phyloP scores from a whole-genome alignment of 2,888 invertebrate species.

The Xestobium rufovillosum region DNA sequence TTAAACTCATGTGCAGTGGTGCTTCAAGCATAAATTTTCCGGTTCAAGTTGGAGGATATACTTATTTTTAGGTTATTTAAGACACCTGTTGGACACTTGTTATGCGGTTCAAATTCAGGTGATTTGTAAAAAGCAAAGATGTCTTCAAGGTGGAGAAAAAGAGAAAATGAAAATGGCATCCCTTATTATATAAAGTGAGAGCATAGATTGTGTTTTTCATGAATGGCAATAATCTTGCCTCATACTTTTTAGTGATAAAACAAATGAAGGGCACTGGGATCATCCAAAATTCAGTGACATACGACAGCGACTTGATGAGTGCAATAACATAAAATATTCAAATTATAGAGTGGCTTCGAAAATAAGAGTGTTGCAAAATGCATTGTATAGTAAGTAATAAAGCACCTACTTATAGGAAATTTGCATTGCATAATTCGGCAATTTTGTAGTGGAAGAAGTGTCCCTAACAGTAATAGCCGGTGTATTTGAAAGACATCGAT shows the following conservation, averaged over 20 bases:
- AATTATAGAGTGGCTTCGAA: conserved; percentile 72
- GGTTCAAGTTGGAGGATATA: no score
- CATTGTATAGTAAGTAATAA: conserved; percentile 58
- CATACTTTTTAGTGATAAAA: conserved; percentile 45
- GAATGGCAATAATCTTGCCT: conserved; percentile 9
- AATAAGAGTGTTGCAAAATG: conserved; percentile 53
- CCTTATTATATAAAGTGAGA: conserved; percentile 53
- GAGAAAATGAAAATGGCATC: conserved; percentile 54
- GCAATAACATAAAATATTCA: conserved; percentile 64
- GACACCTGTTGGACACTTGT: conserved; percentile 3
- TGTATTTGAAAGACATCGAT: conserved; percentile 64
- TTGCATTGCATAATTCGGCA: conserved; percentile 8
- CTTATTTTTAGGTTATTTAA: no score
- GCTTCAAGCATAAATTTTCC: no score
- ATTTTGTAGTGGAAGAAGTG: conserved; percentile 35
- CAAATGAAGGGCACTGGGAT: conserved; percentile 49
- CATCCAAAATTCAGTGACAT: conserved; percentile 55
- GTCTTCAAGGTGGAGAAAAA: conserved; percentile 46
- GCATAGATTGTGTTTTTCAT: conserved; percentile 9
- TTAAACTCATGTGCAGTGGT: no score
- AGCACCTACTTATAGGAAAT: no score
- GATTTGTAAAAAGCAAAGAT: not conserved
- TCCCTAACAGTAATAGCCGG: conserved; percentile 53
- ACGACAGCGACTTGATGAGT: conserved; percentile 52
- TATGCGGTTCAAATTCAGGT: not conserved